Evolutionary conservation across 1,140 invertebrate genomes (phyloP).

Genomic region (Epicauta chinensis): DNA sequence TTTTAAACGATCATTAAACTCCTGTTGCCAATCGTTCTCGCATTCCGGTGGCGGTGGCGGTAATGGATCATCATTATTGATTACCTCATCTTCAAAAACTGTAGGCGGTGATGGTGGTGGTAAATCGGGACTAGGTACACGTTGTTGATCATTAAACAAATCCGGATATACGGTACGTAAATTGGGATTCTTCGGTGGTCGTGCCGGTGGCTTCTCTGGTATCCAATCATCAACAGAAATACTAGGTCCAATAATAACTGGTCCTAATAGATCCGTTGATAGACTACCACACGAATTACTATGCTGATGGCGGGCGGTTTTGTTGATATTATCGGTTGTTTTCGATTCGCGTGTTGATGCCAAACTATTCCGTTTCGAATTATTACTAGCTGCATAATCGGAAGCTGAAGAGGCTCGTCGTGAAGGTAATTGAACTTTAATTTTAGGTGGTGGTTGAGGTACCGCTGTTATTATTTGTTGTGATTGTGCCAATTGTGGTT

Average conservation of each 20-base stretch:
- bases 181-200: conserved; percentile 66
- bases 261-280: conserved; percentile 53
- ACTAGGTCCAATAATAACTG: conserved; percentile 56
- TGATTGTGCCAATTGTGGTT: conserved; percentile 50
- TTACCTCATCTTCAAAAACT: conserved; percentile 53
- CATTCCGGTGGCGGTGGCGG: conserved; percentile 64
- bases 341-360: conserved; percentile 32
- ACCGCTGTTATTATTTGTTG: conserved; percentile 27
- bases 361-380: conserved; percentile 40
- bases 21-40: conserved; percentile 36
- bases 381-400: conserved; percentile 54
- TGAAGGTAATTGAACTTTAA: conserved; percentile 48
- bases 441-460: conserved; percentile 50
- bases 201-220: conserved; percentile 62
- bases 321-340: conserved; percentile 22
- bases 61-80: conserved; percentile 61
- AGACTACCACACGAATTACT: conserved; percentile 57
- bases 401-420: conserved; percentile 62
- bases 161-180: conserved; percentile 49
- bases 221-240: conserved; percentile 65
- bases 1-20: conserved; percentile 28
- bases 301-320: conserved; percentile 48
- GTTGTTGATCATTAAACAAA: conserved; percentile 43
- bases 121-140: conserved; percentile 63
- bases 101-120: conserved; percentile 64